Base-by-base conservation (phyloP, 2,888 invertebrate species). In the Podotricha telesiphe region DNA sequence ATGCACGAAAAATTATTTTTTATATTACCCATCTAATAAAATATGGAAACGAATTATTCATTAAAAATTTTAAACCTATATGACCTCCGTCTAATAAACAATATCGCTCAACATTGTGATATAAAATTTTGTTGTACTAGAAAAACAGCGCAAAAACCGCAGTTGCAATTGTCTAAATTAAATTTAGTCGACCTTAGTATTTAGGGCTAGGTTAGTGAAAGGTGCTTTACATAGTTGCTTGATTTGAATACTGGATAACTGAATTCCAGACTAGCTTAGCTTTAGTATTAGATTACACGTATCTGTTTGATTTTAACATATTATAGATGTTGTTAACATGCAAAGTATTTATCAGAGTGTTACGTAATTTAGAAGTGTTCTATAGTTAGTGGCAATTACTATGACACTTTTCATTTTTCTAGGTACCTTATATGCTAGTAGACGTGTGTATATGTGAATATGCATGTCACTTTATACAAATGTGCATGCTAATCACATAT, bases 171-270 rank as follows among this genome's bases (percentile, higher is more conserved):
- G 45, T 62, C 48, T 62, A 62, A 62, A 62, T 20, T 59, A 58
- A 19, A 62, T 50, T 62, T 48, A 50, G 19, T 37, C 50, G 70
- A 50, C 72, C 72, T 72, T 59, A 66, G 58, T 66, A 72, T 72
- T 72, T 72, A 72, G 72, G 72, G 70, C 72, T 72, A 72, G 72
- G 72, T 72, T 70, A 68, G 68, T 70, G 70, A 70, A 72, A 72
- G 70, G 72, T 66, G 58, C 40, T 61, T 56, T 69, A 64, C 71
- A 71, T 63, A 64, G 71, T 66, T 66, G 37, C 58, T 48, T 28
- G 28, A 28, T 28, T n/a, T 28, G 6, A 28, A 61, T 59, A 61
- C 19, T 37, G 45, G 45, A 40, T 61, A 50, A 61, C 40, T 65
- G 58, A 58, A 62, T 62, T 62, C 62, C 62, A 62, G 50, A 34